A percentile compares a stretch with the other conserved stretches of the same genome.
These are phyloP conservation scores for Hyles euphorbiae DNA, from an alignment of 1,140 invertebrate genomes.

Conservation along the genomic window DNA sequence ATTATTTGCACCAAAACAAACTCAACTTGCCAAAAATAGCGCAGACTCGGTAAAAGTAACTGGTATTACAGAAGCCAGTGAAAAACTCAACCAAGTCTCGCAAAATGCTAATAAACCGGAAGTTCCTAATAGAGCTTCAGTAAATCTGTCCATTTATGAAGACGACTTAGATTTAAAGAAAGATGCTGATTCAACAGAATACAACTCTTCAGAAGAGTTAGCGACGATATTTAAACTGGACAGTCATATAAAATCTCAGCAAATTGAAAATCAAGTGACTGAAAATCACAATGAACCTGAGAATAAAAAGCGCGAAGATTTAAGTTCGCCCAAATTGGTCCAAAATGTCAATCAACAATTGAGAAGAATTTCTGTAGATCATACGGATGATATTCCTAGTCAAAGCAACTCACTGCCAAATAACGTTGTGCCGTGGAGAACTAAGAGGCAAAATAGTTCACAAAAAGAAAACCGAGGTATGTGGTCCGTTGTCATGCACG, in stretches of 20 bases:
- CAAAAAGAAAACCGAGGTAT: constrained; percentile 66
- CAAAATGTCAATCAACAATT: constrained; percentile 67
- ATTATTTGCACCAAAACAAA: constrained; percentile 50
- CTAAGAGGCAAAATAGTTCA: constrained; percentile 61
- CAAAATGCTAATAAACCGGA: constrained; percentile 51
- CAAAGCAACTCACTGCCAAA: constrained; percentile 60
- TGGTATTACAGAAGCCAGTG: constrained; percentile 68
- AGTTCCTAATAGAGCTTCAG: constrained; percentile 41
- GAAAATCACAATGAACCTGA: constrained; percentile 34
- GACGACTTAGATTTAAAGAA: constrained; percentile 59
- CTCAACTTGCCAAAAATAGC: constrained; percentile 27
- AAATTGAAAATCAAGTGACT: constrained; percentile 14
- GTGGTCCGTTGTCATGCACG: constrained; percentile 69
- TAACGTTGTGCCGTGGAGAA: constrained; percentile 59
- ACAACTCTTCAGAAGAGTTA: constrained; percentile 78
- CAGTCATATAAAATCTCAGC: constrained; percentile 32
- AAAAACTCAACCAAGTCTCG: constrained; percentile 74
- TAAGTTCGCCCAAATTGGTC: constrained; percentile 70
- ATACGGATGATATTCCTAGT: constrained; percentile 49
- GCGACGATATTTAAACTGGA: constrained; percentile 77
- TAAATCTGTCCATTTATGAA: constrained; percentile 60
- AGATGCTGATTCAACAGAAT: constrained; percentile 74
- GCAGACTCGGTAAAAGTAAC: constrained; percentile 44
- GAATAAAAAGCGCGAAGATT: constrained; percentile 45
- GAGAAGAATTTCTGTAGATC: constrained; percentile 60